Base-by-base conservation (phyloP, 2,113 vertebrate species). In the Etheostoma cragini region DNA sequence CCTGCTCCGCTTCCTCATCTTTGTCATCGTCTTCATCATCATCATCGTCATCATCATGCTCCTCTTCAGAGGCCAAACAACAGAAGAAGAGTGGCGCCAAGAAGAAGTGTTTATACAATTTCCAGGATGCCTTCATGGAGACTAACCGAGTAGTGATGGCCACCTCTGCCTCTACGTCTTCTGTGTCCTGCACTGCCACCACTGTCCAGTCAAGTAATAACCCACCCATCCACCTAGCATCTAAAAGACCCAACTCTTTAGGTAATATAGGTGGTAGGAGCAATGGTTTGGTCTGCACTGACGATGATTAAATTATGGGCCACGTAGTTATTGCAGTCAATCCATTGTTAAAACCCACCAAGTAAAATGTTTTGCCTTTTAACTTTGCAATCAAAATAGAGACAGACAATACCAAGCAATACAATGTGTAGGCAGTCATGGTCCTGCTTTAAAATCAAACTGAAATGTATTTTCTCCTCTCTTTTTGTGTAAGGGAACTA, bases 31-130 rank as follows among this genome's bases (percentile, higher is more conserved):
- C 88, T 2, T 82, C 86, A 0, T 92, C 90, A 0, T 89, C 89
- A 0, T 92, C 91, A 0, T 92, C 94, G 14, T 90, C 95, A 4
- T 93, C 93, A 0, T 90, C 94, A 8, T 90, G 95, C 46, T 86
- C 93, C 81, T 91, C 92, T 84, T 88, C 91, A 16, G 97, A 98
- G 53, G 94, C 94, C 87, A 98, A 97, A 87, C 97, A 99, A 87
- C 92, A 91, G 91, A 98, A 96, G 88, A 98, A 97, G 94, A 96
- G 90, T 21, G 85, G 95, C 65, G 95, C 96, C 60, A 98, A 98
- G 94, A 99, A 99, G 95, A 99, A 99, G 92, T 99, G 98, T 95
- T 95, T 99, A 64, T 99, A 99, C 91, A 98, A 97, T 94, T 99
- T 98, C 95, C 98, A 99, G 93, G 98, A 99, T 94, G 97, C 97